Percentiles rank a stretch among this genome's conserved stretches.
These are phyloP conservation scores for Phataginus tricuspis DNA, from an alignment of 2,797 vertebrate genomes.

Conservation along the genomic window DNA sequence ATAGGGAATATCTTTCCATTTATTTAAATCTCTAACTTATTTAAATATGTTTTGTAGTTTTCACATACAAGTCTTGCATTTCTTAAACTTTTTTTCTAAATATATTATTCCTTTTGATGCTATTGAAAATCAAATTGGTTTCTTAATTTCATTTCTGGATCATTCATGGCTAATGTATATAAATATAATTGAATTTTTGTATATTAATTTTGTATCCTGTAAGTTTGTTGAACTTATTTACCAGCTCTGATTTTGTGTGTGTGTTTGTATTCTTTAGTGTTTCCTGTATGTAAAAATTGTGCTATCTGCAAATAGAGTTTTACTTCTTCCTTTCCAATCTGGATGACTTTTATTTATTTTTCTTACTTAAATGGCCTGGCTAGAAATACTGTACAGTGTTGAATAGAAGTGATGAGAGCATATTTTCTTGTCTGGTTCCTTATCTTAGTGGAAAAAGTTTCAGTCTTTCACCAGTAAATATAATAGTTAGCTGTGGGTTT, in stretches of 20 bases:
- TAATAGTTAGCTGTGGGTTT: neutral
- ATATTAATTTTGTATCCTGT: neutral
- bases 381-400: neutral
- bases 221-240: neutral
- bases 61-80: neutral
- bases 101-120: neutral
- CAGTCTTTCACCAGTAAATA: neutral
- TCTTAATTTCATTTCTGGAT: neutral
- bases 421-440: neutral
- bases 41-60: neutral
- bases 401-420: neutral
- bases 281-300: neutral
- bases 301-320: neutral
- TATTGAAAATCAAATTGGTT: neutral
- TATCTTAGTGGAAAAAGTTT: neutral
- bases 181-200: neutral
- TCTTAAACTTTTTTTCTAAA: neutral
- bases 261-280: neutral
- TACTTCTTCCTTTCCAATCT: neutral
- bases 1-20: neutral
- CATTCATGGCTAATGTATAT: neutral
- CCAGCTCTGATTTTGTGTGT: neutral
- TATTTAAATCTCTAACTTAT: neutral
- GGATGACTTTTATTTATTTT: neutral
- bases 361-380: neutral